Base-by-base conservation (phyloP, 2,888 invertebrate species). In the Smittia sp. region DNA sequence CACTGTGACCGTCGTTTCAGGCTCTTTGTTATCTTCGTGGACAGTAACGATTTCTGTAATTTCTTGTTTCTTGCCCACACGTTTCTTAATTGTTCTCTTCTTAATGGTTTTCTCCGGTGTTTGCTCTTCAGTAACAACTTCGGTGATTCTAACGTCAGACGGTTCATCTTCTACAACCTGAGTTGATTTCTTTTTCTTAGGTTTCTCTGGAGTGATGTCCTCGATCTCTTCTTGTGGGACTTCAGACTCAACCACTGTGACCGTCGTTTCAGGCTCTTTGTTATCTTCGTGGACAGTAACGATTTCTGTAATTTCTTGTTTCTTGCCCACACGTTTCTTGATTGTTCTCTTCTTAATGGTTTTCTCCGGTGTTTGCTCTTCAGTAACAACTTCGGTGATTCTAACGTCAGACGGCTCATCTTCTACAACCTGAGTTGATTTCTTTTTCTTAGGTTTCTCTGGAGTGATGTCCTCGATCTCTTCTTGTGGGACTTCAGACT, bases 21-120 rank as follows among this genome's bases (percentile, higher is more conserved):
- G 84, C 75, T 81, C 78, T 77, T 84, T 81, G 62, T 82, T 83
- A 74, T 84, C 84, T 78, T 84, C 84, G 76, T 84, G 83, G 39
- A 83, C 77, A 0, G 84, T 85, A 76, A 82, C 81, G 76, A 85
- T 84, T 78, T 83, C 82, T 25, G 83, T 84, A 38, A 80, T 80
- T 78, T 84, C 82, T 20, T 81, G 79, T 65, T 78, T 77, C 46
- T 79, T 79, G 65, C 80, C 75, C 74, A 76, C 78, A 72, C 78
- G 76, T 74, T 79, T 81, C 74, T 80, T 81, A 41, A 81, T 81
- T 0, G 79, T 76, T 1, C 80, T 80, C 75, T 80, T 82, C 67
- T 80, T 76, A 13, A 77, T 79, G 32, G 80, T 79, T 62, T 76
- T 74, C 39, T 76, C 52, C 7, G 69, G 69, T 11, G 52, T 41